Evolutionary conservation across 2,113 vertebrate species (phyloP).

Genomic region (Microcebus ravelobensis): DNA sequence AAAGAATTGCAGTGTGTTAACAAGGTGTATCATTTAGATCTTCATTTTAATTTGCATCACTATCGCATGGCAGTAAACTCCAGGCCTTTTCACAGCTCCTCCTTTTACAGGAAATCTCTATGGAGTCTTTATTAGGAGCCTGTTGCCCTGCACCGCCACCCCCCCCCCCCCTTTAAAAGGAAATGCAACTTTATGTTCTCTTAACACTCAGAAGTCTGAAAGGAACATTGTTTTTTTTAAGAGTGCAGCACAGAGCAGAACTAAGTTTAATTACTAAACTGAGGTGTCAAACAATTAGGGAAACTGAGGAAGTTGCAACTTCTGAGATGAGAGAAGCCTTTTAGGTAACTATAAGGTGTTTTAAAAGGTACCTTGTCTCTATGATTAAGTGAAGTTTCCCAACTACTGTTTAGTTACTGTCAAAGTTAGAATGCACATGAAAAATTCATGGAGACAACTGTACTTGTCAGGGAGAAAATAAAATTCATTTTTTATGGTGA

Average conservation of each 20-base stretch:
- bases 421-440: constrained; percentile 7
- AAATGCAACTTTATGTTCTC: constrained; percentile 62
- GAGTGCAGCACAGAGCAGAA: neutral
- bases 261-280: constrained; percentile 63
- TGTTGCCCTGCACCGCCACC: neutral
- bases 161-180: neutral
- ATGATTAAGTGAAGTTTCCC: constrained; percentile 68
- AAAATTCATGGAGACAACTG: constrained; percentile 57
- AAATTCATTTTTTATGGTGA: neutral
- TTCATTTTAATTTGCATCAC: constrained; percentile 51
- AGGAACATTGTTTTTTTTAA: constrained; percentile 48
- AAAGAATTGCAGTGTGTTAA: neutral
- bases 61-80: constrained; percentile 30
- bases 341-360: constrained; percentile 28
- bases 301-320: constrained; percentile 64
- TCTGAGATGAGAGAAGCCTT: constrained; percentile 55
- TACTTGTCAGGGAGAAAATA: constrained; percentile 65
- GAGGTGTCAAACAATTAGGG: constrained; percentile 65
- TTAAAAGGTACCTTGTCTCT: constrained; percentile 63
- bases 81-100: neutral
- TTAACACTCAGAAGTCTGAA: constrained; percentile 42
- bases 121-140: constrained; percentile 32
- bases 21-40: neutral
- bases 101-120: constrained; percentile 29
- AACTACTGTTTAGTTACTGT: constrained; percentile 66